Base-by-base conservation (phyloP, 2,888 invertebrate genomes). In the Platypus cylindrus region DNA sequence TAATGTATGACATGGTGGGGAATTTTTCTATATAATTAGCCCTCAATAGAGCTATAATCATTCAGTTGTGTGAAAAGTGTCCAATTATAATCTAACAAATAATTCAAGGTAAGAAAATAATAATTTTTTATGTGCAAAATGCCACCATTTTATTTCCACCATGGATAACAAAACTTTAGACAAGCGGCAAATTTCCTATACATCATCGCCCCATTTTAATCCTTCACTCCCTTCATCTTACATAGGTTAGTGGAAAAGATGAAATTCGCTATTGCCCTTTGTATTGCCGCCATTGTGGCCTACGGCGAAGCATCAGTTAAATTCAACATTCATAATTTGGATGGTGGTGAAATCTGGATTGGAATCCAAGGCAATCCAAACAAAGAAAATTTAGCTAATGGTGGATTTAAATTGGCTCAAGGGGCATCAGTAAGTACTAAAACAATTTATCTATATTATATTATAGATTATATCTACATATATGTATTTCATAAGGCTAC, bases 351-450 rank as follows among this genome's bases (percentile, higher is more conserved):
- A 15, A 43, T 55, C 8, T 54, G 55, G 56, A 41, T 54, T 7
- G 56, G 54, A 5, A 51, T 50, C 32, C 51, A 46, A 37, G 54
- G 53, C 17, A 54, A 54, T 36, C 34, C 46, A 11, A 49, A 47
- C n/a, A 45, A 50, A 30, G 41, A 40, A 3, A 37, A 44, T 31
- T 37, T 55, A 13, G 43, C 45, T 5, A 50, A 50, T 39, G 56
- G 56, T 2, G 57, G 57, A 23, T 56, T 55, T 33, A 41, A 45
- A 23, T 38, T 57, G 14, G 43, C 37, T 13, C 41, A 47, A 14
- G 47, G 48, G 33, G 38, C 45, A 45, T 38, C 48, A 37, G 56
- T 52, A 48, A 36, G 43, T 35, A n/a, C 9, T 7, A 24, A 4
- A 4, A 5, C 3, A 12, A 3, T 3, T 24, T n/a, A 24, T 24